Evolutionary conservation across 1,140 invertebrate genomes (phyloP).

Genomic region (Rhagoletis zephyria): DNA sequence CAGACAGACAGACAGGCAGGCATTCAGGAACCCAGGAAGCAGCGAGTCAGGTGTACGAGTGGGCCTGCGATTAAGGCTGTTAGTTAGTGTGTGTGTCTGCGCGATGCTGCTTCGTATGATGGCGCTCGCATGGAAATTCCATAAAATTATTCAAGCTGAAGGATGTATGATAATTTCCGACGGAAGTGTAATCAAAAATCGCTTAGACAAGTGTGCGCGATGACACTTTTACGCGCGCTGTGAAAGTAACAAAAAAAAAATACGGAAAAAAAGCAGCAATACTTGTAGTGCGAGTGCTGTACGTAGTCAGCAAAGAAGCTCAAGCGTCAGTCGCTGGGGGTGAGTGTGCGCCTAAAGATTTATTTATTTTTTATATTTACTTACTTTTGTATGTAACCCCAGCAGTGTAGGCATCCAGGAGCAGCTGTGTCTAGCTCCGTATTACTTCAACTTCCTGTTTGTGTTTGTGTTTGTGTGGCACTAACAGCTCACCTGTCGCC

Average conservation of each 20-base stretch:
- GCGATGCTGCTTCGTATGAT: neutral
- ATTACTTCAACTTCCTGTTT: conserved; percentile 21
- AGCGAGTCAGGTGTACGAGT: neutral
- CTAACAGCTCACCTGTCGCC: neutral
- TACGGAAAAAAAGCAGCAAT: neutral
- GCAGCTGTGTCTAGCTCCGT: neutral
- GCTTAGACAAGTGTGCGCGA: conserved; percentile 68
- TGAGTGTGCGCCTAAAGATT: neutral
- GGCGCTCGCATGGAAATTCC: conserved; percentile 51
- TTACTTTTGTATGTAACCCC: neutral
- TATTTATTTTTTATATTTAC: conserved; percentile 11
- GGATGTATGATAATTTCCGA: conserved; percentile 74
- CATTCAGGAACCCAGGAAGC: neutral
- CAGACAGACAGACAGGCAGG: conserved; percentile 1
- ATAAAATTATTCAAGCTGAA: conserved; percentile 73
- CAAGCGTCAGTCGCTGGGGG: too few relatives aligned
- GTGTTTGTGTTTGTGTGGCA: neutral
- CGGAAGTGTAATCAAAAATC: conserved; percentile 74
- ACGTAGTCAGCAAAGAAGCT: neutral
- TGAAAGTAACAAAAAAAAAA: neutral
- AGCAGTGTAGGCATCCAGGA: neutral
- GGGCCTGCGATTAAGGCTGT: too few relatives aligned
- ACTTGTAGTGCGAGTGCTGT: neutral
- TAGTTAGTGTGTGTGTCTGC: neutral
- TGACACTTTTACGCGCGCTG: conserved; percentile 7